These are phyloP conservation scores for Saccopteryx leptura DNA, from an alignment of 2,113 vertebrate species.

Conservation along the genomic window DNA sequence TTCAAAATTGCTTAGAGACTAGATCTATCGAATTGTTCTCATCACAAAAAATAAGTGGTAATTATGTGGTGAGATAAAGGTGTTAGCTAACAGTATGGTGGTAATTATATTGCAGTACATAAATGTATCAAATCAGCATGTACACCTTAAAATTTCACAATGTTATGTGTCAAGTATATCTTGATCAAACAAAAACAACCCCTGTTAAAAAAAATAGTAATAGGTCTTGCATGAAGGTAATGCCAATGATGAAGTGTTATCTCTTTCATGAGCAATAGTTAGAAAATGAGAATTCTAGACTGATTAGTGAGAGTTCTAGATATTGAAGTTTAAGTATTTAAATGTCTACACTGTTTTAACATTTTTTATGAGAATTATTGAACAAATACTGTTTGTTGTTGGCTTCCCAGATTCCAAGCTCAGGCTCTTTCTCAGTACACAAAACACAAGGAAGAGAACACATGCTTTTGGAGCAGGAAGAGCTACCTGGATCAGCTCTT, in stretches of 20 bases:
- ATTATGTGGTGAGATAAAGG: background rate
- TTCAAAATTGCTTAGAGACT: background rate
- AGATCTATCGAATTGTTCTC: constrained; percentile 12
- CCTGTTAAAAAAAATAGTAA: background rate
- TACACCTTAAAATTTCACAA: background rate
- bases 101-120: background rate
- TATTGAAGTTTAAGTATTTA: background rate
- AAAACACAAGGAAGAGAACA: background rate
- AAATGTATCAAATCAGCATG: background rate
- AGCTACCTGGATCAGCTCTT: background rate
- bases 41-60: background rate
- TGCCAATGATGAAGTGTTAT: background rate
- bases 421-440: background rate
- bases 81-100: background rate
- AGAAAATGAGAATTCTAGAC: background rate
- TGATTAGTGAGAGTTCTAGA: background rate
- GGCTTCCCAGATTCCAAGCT: background rate
- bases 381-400: background rate
- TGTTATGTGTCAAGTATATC: background rate
- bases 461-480: background rate
- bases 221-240: background rate
- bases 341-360: background rate
- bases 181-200: background rate
- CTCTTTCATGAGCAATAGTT: background rate
- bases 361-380: background rate